phyloP scores from a whole-genome alignment of 2,888 invertebrate species.

The Synanthedon andrenaeformis region DNA sequence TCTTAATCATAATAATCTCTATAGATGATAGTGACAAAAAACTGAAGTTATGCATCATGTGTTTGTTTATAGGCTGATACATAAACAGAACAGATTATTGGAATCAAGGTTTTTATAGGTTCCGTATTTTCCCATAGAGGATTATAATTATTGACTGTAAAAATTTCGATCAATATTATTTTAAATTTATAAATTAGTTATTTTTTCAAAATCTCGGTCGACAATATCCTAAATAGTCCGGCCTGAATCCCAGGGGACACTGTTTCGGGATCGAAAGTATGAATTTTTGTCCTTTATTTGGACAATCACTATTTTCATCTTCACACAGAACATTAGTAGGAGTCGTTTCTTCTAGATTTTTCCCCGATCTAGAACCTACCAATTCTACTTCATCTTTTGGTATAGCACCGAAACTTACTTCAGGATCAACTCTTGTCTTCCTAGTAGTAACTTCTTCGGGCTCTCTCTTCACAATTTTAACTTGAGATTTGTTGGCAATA shows the following conservation, averaged over 20 bases:
- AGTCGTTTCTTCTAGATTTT: conserved; percentile 18
- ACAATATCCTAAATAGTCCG: conserved; percentile 42
- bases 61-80: too few relatives aligned
- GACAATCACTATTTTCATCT: conserved; percentile 26
- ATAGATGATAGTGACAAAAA: too few relatives aligned
- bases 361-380: conserved; percentile 41
- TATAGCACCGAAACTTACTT: conserved; percentile 11
- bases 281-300: conserved; percentile 26
- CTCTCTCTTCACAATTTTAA: background rate
- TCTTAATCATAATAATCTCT: too few relatives aligned
- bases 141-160: too few relatives aligned
- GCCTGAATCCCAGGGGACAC: conserved; percentile 44
- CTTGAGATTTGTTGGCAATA: conserved; percentile 1
- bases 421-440: conserved; percentile 7
- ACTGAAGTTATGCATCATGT: too few relatives aligned
- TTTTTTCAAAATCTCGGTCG: conserved; percentile 22
- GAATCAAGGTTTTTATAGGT: too few relatives aligned
- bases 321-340: conserved; percentile 7
- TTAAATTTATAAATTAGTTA: background rate
- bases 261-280: conserved; percentile 45
- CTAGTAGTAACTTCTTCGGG: conserved; percentile 12
- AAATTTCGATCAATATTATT: too few relatives aligned
- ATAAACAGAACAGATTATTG: too few relatives aligned
- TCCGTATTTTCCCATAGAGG: too few relatives aligned
- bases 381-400: conserved; percentile 47